Conservation (phyloP, 2,113 vertebrate genomes). For the Chionis minor region DNA sequence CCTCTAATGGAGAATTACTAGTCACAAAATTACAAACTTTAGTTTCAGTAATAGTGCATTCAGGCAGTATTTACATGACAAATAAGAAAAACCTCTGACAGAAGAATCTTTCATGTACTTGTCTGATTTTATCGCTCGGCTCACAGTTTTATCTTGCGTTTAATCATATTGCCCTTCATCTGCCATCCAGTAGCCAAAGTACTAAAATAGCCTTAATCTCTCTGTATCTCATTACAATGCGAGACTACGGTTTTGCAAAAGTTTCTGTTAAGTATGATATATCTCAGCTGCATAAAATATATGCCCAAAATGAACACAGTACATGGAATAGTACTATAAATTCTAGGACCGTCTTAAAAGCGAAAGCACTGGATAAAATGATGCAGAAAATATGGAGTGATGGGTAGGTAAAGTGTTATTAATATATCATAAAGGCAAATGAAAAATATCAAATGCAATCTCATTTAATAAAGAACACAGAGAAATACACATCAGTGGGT, state of each 20-base stretch:
- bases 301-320: background rate
- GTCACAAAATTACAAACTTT: conserved; percentile 28
- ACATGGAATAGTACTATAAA: conserved; percentile 27
- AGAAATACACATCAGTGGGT: background rate
- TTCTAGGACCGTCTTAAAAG: conserved; percentile 23
- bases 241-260: conserved; percentile 35
- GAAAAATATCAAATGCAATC: conserved; percentile 31
- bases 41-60: conserved; percentile 2
- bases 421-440: conserved; percentile 43
- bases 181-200: conserved; percentile 51
- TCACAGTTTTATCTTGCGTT: conserved; percentile 60
- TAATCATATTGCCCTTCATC: conserved; percentile 63
- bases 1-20: background rate
- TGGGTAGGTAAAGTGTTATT: conserved; percentile 5
- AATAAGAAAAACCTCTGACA: conserved; percentile 43
- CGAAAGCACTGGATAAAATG: background rate
- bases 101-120: conserved; percentile 53
- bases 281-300: conserved; percentile 30
- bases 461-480: conserved; percentile 27
- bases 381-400: conserved; percentile 28
- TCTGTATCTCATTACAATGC: conserved; percentile 42
- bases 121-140: conserved; percentile 49
- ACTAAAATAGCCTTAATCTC: conserved; percentile 55
- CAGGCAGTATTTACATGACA: conserved; percentile 58
- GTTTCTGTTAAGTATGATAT: conserved; percentile 45